Percentiles rank a stretch among this genome's conserved stretches.
These are phyloP conservation scores for Agonopterix subpropinquella DNA, from an alignment of 2,888 invertebrate species.

Conservation along the genomic window DNA sequence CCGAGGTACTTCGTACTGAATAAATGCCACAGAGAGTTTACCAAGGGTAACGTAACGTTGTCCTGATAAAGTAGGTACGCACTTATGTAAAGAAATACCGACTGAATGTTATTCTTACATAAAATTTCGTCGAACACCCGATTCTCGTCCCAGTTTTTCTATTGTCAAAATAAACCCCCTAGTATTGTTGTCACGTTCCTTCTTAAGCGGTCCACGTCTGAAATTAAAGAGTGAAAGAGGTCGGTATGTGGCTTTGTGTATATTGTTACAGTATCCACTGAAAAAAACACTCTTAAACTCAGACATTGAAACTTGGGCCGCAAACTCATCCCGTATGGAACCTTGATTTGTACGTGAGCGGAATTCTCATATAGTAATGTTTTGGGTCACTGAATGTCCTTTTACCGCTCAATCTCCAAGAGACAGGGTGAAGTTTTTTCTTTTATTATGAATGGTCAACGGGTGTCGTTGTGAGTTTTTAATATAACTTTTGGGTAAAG, in stretches of 20 bases:
- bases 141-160: background rate
- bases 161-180: slow-evolving; percentile 19
- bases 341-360: slow-evolving; percentile 50
- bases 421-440: slow-evolving; percentile 23
- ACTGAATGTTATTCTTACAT: no score
- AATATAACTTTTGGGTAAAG: background rate
- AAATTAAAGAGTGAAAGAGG: slow-evolving; percentile 54
- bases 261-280: slow-evolving; percentile 31
- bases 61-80: no score
- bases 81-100: no score
- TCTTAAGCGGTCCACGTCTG: slow-evolving; percentile 48
- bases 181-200: slow-evolving; percentile 33
- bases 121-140: no score
- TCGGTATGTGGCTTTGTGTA: slow-evolving; percentile 35
- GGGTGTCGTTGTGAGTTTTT: background rate
- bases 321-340: slow-evolving; percentile 47
- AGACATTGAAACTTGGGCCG: slow-evolving; percentile 53
- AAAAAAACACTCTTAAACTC: slow-evolving; percentile 27
- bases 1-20: no score
- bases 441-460: slow-evolving; percentile 32
- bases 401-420: slow-evolving; percentile 47
- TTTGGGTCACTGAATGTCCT: slow-evolving; percentile 40
- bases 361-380: slow-evolving; percentile 44
- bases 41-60: no score
- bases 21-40: no score